Percentiles rank a stretch among this genome's conserved stretches.
Evolutionary conservation across 2,797 vertebrate species (phyloP).

Genomic region (Agapornis canus): DNA sequence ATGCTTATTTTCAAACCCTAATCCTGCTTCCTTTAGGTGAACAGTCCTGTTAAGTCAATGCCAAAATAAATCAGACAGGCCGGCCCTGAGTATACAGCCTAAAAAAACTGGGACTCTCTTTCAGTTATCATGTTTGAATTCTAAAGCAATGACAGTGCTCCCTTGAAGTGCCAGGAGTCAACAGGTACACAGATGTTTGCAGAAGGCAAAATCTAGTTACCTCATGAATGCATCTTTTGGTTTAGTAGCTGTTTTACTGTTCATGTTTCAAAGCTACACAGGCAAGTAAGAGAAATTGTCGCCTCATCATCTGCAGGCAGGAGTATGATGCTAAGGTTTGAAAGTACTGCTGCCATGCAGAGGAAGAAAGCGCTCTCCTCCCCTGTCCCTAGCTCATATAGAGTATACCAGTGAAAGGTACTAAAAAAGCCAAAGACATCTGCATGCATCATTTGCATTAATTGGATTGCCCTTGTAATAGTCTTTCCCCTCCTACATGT

Average conservation of each 20-base stretch:
- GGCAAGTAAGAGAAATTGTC: neutral
- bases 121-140: neutral
- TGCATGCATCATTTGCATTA: conserved; percentile 54
- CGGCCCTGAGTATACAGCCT: neutral
- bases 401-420: neutral
- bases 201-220: neutral
- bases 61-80: neutral
- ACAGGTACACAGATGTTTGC: neutral
- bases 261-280: neutral
- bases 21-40: neutral
- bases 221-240: neutral
- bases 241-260: neutral
- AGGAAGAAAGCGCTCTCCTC: neutral
- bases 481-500: conserved; percentile 14
- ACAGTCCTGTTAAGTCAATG: neutral
- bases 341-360: neutral
- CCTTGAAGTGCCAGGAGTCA: neutral
- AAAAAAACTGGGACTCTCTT: neutral
- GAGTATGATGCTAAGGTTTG: neutral
- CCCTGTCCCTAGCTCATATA: neutral
- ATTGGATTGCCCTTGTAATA: conserved; percentile 45
- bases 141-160: neutral
- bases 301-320: neutral
- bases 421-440: conserved; percentile 29
- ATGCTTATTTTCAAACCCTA: conserved; percentile 4